A percentile compares a stretch with the other conserved stretches of the same genome.
Evolutionary conservation across 1,140 invertebrate genomes (phyloP).

Genomic region (Zaprionus gabonicus): DNA sequence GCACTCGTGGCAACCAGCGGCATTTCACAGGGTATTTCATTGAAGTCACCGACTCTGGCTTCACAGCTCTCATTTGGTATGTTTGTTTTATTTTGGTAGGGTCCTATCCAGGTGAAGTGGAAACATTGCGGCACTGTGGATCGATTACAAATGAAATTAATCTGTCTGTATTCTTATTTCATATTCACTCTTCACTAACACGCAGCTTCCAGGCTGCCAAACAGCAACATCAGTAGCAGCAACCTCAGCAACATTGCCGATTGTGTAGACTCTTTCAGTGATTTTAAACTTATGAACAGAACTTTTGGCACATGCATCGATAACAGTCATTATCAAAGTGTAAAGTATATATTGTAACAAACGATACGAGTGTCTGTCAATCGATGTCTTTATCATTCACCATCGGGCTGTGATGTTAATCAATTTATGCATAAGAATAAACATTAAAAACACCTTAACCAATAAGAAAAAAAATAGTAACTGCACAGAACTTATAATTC

Average conservation of each 20-base stretch:
- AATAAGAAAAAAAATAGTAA: too few relatives aligned
- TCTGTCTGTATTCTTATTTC: not conserved
- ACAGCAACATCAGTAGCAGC: conserved; percentile 48
- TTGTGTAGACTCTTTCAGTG: conserved; percentile 23
- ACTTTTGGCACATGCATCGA: not conserved
- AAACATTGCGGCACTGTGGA: conserved; percentile 73
- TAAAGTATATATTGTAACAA: conserved; percentile 41
- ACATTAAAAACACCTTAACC: not conserved
- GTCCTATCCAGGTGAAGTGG: conserved; percentile 78
- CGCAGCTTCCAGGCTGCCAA: conserved; percentile 39
- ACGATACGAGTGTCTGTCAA: conserved; percentile 22
- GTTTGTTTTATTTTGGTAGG: conserved; percentile 67
- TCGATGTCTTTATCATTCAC: conserved; percentile 39
- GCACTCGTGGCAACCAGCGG: conserved; percentile 68
- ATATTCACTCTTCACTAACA: conserved; percentile 41
- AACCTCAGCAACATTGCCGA: conserved; percentile 55
- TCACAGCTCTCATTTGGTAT: conserved; percentile 64
- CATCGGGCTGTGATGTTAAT: not conserved
- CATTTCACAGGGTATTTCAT: conserved; percentile 70
- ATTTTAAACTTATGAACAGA: not conserved
- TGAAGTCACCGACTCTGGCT: conserved; percentile 58
- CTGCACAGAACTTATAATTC: too few relatives aligned
- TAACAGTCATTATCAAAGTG: conserved; percentile 35
- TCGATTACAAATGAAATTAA: conserved; percentile 7
- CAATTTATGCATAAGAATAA: not conserved